Base-by-base conservation (phyloP, 1,140 invertebrate species). In the Penaeus chinensis region DNA sequence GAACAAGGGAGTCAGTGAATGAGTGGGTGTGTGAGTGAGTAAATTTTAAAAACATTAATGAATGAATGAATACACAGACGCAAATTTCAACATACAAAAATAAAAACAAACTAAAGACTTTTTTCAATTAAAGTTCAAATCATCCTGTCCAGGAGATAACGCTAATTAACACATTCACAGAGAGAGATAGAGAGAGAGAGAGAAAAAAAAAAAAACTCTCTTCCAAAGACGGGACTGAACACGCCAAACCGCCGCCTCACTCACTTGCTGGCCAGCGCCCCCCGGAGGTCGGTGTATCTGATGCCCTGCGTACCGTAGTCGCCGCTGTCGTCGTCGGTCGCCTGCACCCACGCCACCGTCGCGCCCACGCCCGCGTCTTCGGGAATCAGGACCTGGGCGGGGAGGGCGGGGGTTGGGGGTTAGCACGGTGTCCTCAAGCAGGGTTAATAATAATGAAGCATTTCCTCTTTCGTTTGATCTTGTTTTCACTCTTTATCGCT, bases 291-390 rank as follows among this genome's bases (percentile, higher is more conserved):
- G 0, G 96, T 98, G 91, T 98, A 98, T 91, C 97, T 93, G 89
- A 98, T 96, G 1, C 97, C 97, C 90, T 94, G 94, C 3, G 96
- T 97, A 2, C 97, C 97, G 92, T 94, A 97, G 90, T 95, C 94
- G 61, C 96, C 97, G 10, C 97, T 97, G 92, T 98, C 97, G 85
- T 94, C 93, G 91, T 98, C 97, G 3, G 95, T 91, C 0, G 97
- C 97, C 92, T 96, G 95, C 7, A 98, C 95, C 94, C 95, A 95
- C 11, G 95, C 95, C 0, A 99, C 95, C 11, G 95, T 95, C 1
- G 96, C 96, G 20, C 97, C 97, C 62, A 94, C 93, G 37, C 94
- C 93, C 91, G 96, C 96, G 92, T 99, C 98, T 93, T 99, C 98
- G 19, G 91, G 91, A 13, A 94, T 91, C 11, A 85, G 89, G 8